Conservation (phyloP, 23 tunicate genomes). For the Trididemnum miniatum region DNA sequence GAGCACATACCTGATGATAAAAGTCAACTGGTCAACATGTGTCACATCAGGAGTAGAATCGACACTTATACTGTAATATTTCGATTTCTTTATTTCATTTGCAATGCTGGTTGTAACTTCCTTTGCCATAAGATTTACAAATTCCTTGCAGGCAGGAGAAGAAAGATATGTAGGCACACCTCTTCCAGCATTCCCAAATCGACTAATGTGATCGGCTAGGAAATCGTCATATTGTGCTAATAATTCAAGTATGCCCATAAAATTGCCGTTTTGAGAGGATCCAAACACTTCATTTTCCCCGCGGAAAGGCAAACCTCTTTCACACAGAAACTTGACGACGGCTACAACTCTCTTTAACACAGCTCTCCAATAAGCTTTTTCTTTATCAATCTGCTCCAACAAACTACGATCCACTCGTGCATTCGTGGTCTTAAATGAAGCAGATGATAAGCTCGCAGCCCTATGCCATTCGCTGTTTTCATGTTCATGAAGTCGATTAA, state of each 20-base stretch:
- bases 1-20: constrained; percentile 12
- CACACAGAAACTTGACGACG: constrained; percentile 29
- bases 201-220: not conserved
- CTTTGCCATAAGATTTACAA: not conserved
- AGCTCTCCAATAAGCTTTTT: constrained; percentile 22
- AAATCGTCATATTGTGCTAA: not conserved
- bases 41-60: constrained; percentile 31
- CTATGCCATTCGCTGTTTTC: constrained; percentile 25
- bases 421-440: constrained; percentile 24
- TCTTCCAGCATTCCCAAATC: constrained; percentile 4
- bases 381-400: constrained; percentile 31
- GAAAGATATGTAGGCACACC: constrained; percentile 2
- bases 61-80: not conserved
- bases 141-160: not conserved
- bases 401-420: constrained; percentile 28
- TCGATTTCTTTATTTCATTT: not conserved
- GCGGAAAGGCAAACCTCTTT: constrained; percentile 5
- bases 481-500: constrained; percentile 27
- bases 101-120: not conserved
- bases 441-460: constrained; percentile 1
- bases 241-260: constrained; percentile 5
- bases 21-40: constrained; percentile 23
- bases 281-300: constrained; percentile 12
- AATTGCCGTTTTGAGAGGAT: constrained; percentile 5
- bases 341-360: constrained; percentile 29